Conservation (phyloP, 2,888 invertebrate species). For the Torymus tubicola region DNA sequence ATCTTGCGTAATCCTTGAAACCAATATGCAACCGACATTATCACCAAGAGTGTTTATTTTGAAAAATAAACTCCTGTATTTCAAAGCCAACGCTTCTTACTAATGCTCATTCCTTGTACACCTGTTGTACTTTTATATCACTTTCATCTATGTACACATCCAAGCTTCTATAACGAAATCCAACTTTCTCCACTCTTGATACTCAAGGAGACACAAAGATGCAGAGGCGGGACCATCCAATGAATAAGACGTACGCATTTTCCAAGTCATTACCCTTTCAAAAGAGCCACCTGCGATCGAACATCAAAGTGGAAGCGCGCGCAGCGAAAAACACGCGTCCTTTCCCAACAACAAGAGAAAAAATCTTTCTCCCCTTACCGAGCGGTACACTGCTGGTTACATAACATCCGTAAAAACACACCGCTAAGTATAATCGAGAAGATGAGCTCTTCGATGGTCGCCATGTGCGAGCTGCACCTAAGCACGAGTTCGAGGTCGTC, state of each 20-base stretch:
- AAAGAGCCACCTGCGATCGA: constrained; percentile 28
- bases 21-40: too few relatives aligned
- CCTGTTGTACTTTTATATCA: neutral
- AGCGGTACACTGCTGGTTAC: neutral
- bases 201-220: neutral
- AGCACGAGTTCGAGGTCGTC: constrained; percentile 30
- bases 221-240: too few relatives aligned
- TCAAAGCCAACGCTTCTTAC: too few relatives aligned
- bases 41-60: too few relatives aligned
- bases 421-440: constrained; percentile 10
- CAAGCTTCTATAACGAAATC: neutral
- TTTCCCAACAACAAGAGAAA: too few relatives aligned
- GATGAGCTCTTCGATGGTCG: neutral
- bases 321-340: too few relatives aligned
- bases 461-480: neutral
- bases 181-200: constrained; percentile 44
- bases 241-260: constrained; percentile 28
- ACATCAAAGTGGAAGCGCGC: constrained; percentile 35
- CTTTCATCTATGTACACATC: neutral
- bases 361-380: too few relatives aligned
- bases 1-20: too few relatives aligned
- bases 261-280: constrained; percentile 46
- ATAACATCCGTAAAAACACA: constrained; percentile 17
- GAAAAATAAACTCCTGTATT: too few relatives aligned
- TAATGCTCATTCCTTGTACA: neutral